phyloP scores from a whole-genome alignment of 64 coral and sea anemone species.

The Porites lutea region DNA sequence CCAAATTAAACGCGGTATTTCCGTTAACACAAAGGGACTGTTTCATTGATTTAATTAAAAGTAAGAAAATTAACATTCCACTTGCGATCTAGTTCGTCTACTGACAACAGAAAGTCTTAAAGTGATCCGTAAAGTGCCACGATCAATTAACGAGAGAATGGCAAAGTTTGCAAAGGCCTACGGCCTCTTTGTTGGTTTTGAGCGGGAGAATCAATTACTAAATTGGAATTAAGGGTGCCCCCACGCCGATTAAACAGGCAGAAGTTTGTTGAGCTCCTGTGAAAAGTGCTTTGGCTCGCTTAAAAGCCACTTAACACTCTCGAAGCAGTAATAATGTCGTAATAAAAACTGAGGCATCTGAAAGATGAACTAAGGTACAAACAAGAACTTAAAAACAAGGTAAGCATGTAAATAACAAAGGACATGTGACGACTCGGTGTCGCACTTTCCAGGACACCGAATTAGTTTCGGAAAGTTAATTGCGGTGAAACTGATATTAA shows the following conservation, averaged over 20 bases:
- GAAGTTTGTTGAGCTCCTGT: not conserved
- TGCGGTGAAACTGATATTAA: too few species aligned
- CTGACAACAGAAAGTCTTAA: conserved; percentile 11
- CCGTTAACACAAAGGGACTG: not conserved
- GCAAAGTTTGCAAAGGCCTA: not conserved
- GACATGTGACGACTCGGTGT: too few species aligned
- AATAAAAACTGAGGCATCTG: not conserved
- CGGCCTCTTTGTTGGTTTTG: not conserved
- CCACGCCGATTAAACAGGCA: not conserved
- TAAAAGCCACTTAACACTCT: not conserved
- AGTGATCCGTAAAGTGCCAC: conserved; percentile 14
- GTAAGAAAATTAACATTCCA: not conserved
- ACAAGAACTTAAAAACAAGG: not conserved
- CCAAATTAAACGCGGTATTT: conserved; percentile 14
- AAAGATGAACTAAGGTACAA: not conserved
- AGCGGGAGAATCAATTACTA: not conserved
- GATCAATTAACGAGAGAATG: not conserved
- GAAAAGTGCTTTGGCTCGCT: not conserved
- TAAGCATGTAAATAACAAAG: conserved; percentile 21
- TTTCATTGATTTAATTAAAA: conserved; percentile 18
- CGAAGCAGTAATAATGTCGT: not conserved
- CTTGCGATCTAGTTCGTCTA: not conserved
- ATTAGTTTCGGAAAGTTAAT: too few species aligned
- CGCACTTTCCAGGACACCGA: too few species aligned
- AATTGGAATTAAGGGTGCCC: conserved; percentile 13